These are phyloP conservation scores for Syngnathus acus DNA, from an alignment of 2,797 vertebrate species.

Conservation along the genomic window DNA sequence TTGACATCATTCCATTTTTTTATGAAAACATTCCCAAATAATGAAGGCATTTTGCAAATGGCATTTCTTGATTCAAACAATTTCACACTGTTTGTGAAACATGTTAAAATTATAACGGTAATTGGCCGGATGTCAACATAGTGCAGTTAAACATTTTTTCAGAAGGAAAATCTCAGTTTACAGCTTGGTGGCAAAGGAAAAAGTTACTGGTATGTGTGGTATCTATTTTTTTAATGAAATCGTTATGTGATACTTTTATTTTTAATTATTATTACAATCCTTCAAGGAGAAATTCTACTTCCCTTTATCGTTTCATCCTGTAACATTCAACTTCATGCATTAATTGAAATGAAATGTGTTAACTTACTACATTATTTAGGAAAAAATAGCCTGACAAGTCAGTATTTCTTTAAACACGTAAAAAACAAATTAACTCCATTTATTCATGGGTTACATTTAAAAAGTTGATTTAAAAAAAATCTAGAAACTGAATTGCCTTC, in stretches of 20 bases:
- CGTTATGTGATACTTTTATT: background rate
- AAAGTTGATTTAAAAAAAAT: background rate
- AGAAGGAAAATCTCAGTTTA: too few relatives aligned
- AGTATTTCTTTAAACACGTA: too few relatives aligned
- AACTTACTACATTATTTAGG: background rate
- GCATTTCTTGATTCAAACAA: background rate
- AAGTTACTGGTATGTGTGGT: background rate
- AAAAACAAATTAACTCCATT: background rate
- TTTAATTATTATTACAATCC: background rate
- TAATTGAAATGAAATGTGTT: too few relatives aligned
- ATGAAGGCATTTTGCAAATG: background rate
- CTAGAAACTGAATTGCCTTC: background rate
- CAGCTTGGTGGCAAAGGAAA: background rate
- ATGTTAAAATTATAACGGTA: too few relatives aligned
- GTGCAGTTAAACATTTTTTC: too few relatives aligned
- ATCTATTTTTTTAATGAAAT: background rate
- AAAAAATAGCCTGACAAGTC: background rate
- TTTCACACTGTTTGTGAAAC: background rate
- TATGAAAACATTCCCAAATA: too few relatives aligned
- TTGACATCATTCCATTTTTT: too few relatives aligned
- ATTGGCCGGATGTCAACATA: too few relatives aligned
- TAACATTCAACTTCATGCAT: background rate
- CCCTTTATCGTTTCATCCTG: background rate
- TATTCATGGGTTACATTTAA: background rate
- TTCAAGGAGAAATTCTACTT: background rate